A percentile compares a stretch with the other conserved stretches of the same genome.
phyloP scores from a whole-genome alignment of 2,797 vertebrate species.

The Ataeniobius toweri region DNA sequence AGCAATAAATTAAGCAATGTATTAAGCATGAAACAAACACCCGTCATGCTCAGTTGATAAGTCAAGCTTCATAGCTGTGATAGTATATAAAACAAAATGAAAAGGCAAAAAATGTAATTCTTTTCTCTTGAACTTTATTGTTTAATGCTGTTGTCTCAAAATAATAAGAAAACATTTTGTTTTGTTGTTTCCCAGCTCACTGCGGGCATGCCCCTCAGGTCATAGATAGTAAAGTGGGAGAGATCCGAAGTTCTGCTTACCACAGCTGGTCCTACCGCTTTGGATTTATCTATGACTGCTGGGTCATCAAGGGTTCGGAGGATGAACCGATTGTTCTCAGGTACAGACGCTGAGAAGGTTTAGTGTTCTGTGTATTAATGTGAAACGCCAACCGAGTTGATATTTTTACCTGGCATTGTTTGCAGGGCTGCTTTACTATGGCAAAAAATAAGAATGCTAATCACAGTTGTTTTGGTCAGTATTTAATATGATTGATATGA shows the following conservation, averaged over 20 bases:
- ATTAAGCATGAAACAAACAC: neutral
- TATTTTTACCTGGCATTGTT: neutral
- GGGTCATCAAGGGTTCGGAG: constrained; percentile 80
- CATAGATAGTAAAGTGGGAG: constrained; percentile 70
- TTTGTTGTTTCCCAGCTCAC: constrained; percentile 53
- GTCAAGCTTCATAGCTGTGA: neutral
- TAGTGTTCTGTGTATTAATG: neutral
- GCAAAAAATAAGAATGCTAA: neutral
- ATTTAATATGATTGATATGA: neutral
- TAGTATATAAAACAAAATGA: neutral
- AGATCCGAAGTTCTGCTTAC: constrained; percentile 76
- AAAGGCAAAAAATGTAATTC: neutral
- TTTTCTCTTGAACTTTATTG: neutral
- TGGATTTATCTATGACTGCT: constrained; percentile 76
- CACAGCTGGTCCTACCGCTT: constrained; percentile 73
- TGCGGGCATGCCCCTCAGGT: constrained; percentile 74
- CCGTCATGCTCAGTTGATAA: neutral
- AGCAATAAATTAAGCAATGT: neutral
- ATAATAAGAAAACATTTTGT: neutral
- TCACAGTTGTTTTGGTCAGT: neutral
- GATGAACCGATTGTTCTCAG: constrained; percentile 82
- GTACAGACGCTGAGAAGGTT: constrained; percentile 53
- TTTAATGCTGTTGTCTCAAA: neutral
- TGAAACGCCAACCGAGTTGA: neutral
- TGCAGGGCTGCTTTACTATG: neutral